Evolutionary conservation across 2,888 invertebrate genomes (phyloP).

Genomic region (Drosophila lacicola): DNA sequence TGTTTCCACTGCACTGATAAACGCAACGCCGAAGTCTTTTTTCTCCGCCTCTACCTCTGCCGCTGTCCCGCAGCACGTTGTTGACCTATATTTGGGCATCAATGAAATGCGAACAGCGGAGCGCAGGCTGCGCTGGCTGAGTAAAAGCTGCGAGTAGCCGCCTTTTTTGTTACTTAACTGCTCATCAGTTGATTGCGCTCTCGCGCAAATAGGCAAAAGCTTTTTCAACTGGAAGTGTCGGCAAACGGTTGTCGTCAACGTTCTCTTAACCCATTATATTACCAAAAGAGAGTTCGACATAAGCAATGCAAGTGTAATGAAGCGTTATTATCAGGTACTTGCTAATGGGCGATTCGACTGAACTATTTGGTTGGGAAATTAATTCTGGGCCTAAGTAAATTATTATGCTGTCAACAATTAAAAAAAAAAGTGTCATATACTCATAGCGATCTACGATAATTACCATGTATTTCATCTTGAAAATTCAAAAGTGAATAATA

Average conservation of each 20-base stretch:
- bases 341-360: too few species aligned
- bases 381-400: too few species aligned
- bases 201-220: conserved; percentile 21
- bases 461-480: too few species aligned
- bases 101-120: conserved; percentile 72
- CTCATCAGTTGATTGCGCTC: conserved; percentile 26
- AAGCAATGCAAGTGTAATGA: neutral
- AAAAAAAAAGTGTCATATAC: too few species aligned
- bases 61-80: conserved; percentile 76
- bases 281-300: neutral
- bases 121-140: conserved; percentile 43
- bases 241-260: conserved; percentile 10
- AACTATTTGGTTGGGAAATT: too few species aligned
- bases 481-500: too few species aligned
- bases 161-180: conserved; percentile 37
- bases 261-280: conserved; percentile 9
- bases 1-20: conserved; percentile 56
- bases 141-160: conserved; percentile 68
- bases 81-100: conserved; percentile 84
- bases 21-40: conserved; percentile 32
- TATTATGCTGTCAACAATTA: too few species aligned
- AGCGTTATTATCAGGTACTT: neutral
- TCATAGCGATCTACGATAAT: too few species aligned
- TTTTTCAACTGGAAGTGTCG: conserved; percentile 61
- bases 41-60: conserved; percentile 10